Base-by-base conservation (phyloP, 2,797 vertebrate species). In the Sebastes paucispinis region DNA sequence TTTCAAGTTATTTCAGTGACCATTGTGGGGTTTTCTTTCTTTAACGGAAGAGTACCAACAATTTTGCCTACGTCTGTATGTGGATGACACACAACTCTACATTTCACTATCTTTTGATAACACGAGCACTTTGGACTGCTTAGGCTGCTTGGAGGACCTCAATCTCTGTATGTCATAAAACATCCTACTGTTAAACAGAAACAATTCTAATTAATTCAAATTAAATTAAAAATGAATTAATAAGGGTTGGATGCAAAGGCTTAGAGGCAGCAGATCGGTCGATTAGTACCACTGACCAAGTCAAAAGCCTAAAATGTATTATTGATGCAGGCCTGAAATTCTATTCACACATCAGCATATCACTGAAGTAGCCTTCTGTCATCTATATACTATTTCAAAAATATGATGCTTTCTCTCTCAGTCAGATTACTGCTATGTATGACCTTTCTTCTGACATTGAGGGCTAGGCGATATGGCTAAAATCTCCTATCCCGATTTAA, bases 1-100 rank as follows among this genome's bases (percentile, higher is more conserved):
- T 24, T 24, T 24, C 24, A 24, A 24, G 24, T 24, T 24, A 24
- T 24, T 24, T 24, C 24, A 24, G 24, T 24, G 24, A 24, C 24
- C 24, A 24, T 24, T 24, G 24, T 24, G 24, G 24, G 24, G 24
- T 24, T 24, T 24, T 24, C 24, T 24, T 24, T 24, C 24, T 24
- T 24, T 24, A 24, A 24, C 24, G 24, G 24, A 24, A 24, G 24
- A 24, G 24, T 24, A 24, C 24, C 24, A 24, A 24, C 24, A 24
- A 24, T 24, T 24, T 24, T 24, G 24, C 24, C 24, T 24, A 24
- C 24, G 24, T 24, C 24, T 24, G 24, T 22, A 22, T 25, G 29
- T 20, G 9, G 62, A 74, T 65, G 71, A 82, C n/a, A 39, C 50
- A 66, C 68, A 71, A 16, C 65, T 70, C 25, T 62, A 20, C 10